A percentile compares a stretch with the other conserved stretches of the same genome.
phyloP scores from a whole-genome alignment of 2,888 invertebrate species.

The Chrysolina americana region DNA sequence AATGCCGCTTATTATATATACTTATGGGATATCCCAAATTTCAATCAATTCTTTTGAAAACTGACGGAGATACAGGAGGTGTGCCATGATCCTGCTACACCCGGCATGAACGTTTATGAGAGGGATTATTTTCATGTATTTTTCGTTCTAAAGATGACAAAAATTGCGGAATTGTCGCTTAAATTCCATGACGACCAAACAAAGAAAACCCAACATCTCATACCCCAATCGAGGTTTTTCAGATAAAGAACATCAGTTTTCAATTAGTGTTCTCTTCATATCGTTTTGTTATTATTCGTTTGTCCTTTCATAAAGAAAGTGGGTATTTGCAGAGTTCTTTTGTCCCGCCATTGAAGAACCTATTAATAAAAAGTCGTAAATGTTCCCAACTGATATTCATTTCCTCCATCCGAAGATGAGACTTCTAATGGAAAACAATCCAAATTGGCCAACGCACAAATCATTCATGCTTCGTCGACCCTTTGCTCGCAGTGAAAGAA shows the following conservation, averaged over 20 bases:
- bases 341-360: background rate
- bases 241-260: background rate
- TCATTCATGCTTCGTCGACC: constrained; percentile 17
- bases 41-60: too few relatives aligned
- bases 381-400: background rate
- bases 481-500: constrained; percentile 18
- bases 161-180: background rate
- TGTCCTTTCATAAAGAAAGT: background rate
- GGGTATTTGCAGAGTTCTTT: background rate
- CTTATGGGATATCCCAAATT: too few relatives aligned
- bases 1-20: too few relatives aligned
- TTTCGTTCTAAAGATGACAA: too few relatives aligned
- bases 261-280: background rate
- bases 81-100: too few relatives aligned
- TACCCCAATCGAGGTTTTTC: background rate
- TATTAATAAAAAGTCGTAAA: constrained; percentile 1
- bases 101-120: too few relatives aligned
- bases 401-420: constrained; percentile 16
- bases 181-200: background rate
- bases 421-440: constrained; percentile 23
- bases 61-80: too few relatives aligned
- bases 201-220: background rate
- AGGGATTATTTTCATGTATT: too few relatives aligned
- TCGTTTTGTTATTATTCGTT: background rate
- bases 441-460: constrained; percentile 21